phyloP scores from a whole-genome alignment of 1,140 invertebrate genomes.

The Aphelenchoides besseyi region DNA sequence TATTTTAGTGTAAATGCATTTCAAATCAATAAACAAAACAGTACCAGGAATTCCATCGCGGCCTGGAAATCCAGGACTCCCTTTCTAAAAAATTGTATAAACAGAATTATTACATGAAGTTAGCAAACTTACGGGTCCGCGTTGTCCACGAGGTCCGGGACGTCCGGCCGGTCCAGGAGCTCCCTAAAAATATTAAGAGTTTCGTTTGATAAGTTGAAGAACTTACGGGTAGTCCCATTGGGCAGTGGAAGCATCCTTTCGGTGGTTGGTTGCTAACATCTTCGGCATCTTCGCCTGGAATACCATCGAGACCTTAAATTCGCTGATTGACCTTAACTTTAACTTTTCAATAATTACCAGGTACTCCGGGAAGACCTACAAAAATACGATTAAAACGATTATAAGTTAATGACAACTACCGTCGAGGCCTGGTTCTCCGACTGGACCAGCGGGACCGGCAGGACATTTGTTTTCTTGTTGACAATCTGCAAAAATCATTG shows the following conservation, averaged over 20 bases:
- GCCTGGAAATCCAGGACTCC: conserved; percentile 29
- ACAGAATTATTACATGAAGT: not conserved
- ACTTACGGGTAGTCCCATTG: conserved; percentile 29
- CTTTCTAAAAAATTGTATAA: conserved; percentile 5
- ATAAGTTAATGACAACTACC: too few species aligned
- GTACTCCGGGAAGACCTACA: conserved; percentile 22
- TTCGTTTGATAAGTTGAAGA: not conserved
- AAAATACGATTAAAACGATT: not conserved
- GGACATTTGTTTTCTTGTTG: conserved; percentile 40
- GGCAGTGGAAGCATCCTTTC: conserved; percentile 45
- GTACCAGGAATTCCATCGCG: conserved; percentile 21
- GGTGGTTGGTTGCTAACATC: conserved; percentile 39
- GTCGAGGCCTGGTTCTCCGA: conserved; percentile 34
- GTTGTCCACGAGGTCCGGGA: conserved; percentile 50
- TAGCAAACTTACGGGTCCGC: conserved; percentile 33
- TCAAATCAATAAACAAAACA: too few species aligned
- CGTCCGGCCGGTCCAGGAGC: conserved; percentile 20
- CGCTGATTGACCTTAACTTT: not conserved
- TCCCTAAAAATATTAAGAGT: not conserved
- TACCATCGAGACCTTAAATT: conserved; percentile 12
- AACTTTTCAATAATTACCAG: not conserved
- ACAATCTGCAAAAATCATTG: conserved; percentile 20
- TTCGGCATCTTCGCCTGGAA: conserved; percentile 50
- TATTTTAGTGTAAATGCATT: too few species aligned
- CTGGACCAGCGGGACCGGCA: conserved; percentile 38